A percentile compares a stretch with the other conserved stretches of the same genome.
Conservation (phyloP, 2,113 vertebrate species). For the Entelurus aequoreus region DNA sequence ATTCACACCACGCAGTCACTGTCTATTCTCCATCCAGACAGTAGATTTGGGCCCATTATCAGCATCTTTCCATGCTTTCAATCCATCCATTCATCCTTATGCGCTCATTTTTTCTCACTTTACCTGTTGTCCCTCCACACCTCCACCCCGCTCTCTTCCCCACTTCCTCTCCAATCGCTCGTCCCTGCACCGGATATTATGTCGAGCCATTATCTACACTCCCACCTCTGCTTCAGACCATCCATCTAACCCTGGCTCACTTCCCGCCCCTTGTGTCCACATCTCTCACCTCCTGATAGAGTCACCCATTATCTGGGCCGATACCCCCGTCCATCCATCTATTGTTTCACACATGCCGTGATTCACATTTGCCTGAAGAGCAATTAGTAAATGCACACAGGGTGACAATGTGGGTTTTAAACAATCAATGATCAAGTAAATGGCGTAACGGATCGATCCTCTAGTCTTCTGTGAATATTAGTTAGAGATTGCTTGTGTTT, state of each 20-base stretch:
- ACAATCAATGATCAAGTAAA: not conserved
- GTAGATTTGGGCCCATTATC: constrained; percentile 41
- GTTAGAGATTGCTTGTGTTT: no score
- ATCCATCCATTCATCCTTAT: constrained; percentile 13
- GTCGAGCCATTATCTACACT: constrained; percentile 63
- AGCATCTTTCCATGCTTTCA: constrained; percentile 19
- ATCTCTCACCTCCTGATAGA: constrained; percentile 58
- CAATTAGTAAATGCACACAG: not conserved
- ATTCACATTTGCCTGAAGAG: constrained; percentile 27
- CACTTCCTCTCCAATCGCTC: constrained; percentile 10
- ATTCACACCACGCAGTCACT: constrained; percentile 19
- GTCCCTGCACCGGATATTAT: constrained; percentile 54
- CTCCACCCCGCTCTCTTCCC: constrained; percentile 28
- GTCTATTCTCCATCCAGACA: constrained; percentile 29
- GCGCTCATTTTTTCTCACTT: constrained; percentile 21
- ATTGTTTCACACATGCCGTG: constrained; percentile 34
- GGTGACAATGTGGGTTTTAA: not conserved
- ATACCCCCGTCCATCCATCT: constrained; percentile 38
- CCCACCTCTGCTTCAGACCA: constrained; percentile 43
- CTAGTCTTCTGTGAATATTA: no score
- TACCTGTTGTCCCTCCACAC: constrained; percentile 32
- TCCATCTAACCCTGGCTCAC: constrained; percentile 55
- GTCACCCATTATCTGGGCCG: constrained; percentile 47
- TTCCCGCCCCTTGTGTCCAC: constrained; percentile 45
- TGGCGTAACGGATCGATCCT: no score